A percentile compares a stretch with the other conserved stretches of the same genome.
Evolutionary conservation across 2,113 vertebrate species (phyloP).

Genomic region (Uropsilus gracilis): DNA sequence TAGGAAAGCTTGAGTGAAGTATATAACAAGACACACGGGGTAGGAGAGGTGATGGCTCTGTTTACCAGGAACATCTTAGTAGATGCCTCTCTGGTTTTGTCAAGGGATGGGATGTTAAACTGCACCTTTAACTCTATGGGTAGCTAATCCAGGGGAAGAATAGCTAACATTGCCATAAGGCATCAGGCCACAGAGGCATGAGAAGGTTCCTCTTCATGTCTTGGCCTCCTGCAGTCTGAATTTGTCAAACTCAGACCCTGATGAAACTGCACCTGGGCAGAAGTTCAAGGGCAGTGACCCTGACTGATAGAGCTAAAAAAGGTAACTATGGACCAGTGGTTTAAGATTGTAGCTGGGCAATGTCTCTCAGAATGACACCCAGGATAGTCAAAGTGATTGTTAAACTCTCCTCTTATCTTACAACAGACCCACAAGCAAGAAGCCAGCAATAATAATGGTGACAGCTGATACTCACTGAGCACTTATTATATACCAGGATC

Average conservation of each 20-base stretch:
- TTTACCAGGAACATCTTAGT: neutral
- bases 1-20: neutral
- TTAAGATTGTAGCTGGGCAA: neutral
- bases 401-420: neutral
- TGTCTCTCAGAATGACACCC: neutral
- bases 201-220: neutral
- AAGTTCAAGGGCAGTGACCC: neutral
- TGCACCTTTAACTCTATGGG: neutral
- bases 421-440: neutral
- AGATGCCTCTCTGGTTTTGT: neutral
- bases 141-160: neutral
- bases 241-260: neutral
- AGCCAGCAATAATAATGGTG: neutral
- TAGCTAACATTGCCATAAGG: neutral
- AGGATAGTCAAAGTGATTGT: neutral
- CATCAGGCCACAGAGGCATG: neutral
- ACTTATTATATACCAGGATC: neutral
- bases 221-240: neutral
- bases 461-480: neutral
- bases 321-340: neutral
- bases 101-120: neutral
- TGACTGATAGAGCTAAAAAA: neutral
- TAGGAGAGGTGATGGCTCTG: too few relatives aligned
- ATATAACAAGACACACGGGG: neutral
- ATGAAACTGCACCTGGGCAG: neutral